A percentile compares a stretch with the other conserved stretches of the same genome.
Conservation (phyloP, 1,140 invertebrate genomes). For the Procambarus virginalis region DNA sequence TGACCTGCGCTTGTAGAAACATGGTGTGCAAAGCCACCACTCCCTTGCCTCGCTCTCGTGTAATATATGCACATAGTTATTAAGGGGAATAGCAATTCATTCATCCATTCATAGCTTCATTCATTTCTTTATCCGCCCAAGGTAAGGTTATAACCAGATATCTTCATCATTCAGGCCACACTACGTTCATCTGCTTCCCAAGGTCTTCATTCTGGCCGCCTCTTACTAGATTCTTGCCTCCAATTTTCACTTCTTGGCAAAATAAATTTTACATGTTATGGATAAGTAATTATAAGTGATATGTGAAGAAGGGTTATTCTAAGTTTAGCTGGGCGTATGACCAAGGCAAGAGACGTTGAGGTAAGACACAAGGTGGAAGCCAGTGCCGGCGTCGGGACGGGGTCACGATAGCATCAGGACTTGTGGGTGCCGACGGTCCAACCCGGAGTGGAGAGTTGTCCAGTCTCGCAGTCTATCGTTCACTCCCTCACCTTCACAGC, state of each 20-base stretch:
- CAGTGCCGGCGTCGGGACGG: background rate
- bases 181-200: background rate
- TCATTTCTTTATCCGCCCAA: slow-evolving; percentile 56
- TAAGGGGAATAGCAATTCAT: slow-evolving; percentile 27
- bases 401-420: slow-evolving; percentile 39
- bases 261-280: too few relatives aligned
- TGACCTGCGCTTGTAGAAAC: too few relatives aligned
- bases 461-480: slow-evolving; percentile 11
- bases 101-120: slow-evolving; percentile 48
- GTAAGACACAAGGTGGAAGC: background rate
- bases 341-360: too few relatives aligned
- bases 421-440: slow-evolving; percentile 20
- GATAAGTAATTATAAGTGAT: too few relatives aligned
- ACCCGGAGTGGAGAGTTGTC: slow-evolving; percentile 5
- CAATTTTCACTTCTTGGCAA: too few relatives aligned
- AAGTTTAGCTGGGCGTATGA: too few relatives aligned
- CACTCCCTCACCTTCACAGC: background rate
- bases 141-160: slow-evolving; percentile 32
- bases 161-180: slow-evolving; percentile 29
- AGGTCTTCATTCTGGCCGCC: too few relatives aligned
- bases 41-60: too few relatives aligned
- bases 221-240: too few relatives aligned
- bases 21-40: too few relatives aligned
- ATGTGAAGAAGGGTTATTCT: too few relatives aligned
- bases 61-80: slow-evolving; percentile 8